Conservation (phyloP, 2,797 vertebrate genomes). For the Erithacus rubecula region DNA sequence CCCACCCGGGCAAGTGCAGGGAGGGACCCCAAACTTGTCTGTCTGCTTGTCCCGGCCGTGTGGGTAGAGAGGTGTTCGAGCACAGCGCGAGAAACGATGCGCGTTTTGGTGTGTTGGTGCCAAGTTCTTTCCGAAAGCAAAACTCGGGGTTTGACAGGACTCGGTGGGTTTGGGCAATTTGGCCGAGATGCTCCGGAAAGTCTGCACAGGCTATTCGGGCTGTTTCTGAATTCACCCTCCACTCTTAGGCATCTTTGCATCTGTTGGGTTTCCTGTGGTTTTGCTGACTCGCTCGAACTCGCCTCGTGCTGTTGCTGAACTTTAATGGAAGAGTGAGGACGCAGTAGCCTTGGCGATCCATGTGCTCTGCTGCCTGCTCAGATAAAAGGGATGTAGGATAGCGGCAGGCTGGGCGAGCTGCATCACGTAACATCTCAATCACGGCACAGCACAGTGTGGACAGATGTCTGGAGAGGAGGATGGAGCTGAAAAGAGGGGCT, state of each 20-base stretch:
- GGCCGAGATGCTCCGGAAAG: not conserved
- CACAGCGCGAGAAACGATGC: not conserved
- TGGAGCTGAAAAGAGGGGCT: not conserved
- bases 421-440: not conserved
- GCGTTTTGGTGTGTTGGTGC: not conserved
- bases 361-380: not conserved
- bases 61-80: not conserved
- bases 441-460: not conserved
- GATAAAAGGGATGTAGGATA: not conserved
- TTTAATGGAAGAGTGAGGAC: not conserved
- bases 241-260: not conserved
- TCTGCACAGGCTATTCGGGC: not conserved
- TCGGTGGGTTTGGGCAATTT: not conserved
- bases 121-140: not conserved
- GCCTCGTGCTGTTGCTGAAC: not conserved
- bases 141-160: not conserved
- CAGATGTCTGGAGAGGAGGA: not conserved
- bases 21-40: not conserved
- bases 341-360: not conserved
- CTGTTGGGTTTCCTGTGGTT: not conserved
- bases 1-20: no score
- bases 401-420: not conserved
- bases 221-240: not conserved
- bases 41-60: not conserved
- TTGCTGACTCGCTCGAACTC: not conserved